phyloP scores from a whole-genome alignment of 2,797 vertebrate species.

The Crax fasciolata region DNA sequence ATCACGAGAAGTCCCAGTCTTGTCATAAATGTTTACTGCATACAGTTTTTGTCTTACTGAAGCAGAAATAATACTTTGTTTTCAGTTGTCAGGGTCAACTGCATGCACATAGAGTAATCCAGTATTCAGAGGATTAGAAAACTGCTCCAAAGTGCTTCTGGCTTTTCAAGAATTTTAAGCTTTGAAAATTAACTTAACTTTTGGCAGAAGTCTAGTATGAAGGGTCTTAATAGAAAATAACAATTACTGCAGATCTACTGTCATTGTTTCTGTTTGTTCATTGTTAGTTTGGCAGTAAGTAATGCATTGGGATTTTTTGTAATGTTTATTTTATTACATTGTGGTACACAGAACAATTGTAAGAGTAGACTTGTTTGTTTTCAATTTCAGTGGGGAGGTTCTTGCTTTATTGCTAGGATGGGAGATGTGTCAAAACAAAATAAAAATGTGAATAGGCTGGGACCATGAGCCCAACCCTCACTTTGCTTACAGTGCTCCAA shows the following conservation, averaged over 20 bases:
- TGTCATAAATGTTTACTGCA: neutral
- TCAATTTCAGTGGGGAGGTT: neutral
- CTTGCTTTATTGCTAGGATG: neutral
- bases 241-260: neutral
- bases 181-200: neutral
- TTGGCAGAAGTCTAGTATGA: neutral
- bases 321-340: neutral
- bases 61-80: neutral
- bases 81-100: neutral
- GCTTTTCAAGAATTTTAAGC: conserved; percentile 11
- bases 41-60: neutral
- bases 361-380: neutral
- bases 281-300: neutral
- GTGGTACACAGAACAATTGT: neutral
- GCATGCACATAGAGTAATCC: neutral
- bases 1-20: neutral
- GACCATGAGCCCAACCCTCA: neutral
- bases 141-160: neutral
- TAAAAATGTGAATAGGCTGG: neutral
- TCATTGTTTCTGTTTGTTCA: neutral
- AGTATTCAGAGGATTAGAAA: neutral
- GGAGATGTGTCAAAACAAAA: neutral
- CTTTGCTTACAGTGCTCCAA: neutral
- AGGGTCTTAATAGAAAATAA: conserved; percentile 7
- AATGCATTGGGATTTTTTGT: neutral